These are phyloP conservation scores for Ramphastos sulfuratus DNA, from an alignment of 2,113 vertebrate species.

Conservation along the genomic window DNA sequence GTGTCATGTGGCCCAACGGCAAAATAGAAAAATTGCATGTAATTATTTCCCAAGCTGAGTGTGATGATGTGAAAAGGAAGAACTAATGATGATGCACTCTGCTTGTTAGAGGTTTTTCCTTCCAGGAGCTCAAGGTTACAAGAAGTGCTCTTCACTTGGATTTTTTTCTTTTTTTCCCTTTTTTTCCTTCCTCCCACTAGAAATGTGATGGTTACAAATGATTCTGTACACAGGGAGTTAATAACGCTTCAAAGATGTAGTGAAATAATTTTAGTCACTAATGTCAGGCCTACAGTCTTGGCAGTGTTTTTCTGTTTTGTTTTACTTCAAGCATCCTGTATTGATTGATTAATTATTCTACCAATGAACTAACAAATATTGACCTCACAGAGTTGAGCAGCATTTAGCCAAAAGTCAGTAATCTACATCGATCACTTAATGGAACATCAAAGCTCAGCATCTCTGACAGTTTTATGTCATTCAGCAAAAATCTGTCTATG, in stretches of 20 bases:
- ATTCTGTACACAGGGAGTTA: conserved; percentile 71
- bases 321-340: conserved; percentile 80
- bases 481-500: conserved; percentile 82
- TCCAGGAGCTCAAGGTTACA: conserved; percentile 73
- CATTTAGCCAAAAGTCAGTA: conserved; percentile 87
- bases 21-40: conserved; percentile 84
- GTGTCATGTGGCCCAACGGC: conserved; percentile 79
- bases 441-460: conserved; percentile 91
- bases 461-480: conserved; percentile 92
- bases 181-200: conserved; percentile 30
- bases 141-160: conserved; percentile 61
- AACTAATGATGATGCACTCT: conserved; percentile 81
- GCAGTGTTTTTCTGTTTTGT: conserved; percentile 59
- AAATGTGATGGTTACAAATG: conserved; percentile 56
- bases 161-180: conserved; percentile 44
- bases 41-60: conserved; percentile 79
- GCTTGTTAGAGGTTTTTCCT: conserved; percentile 78
- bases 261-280: conserved; percentile 71
- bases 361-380: conserved; percentile 97
- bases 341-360: conserved; percentile 98
- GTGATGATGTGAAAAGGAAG: conserved; percentile 74
- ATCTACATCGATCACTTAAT: conserved; percentile 95
- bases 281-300: conserved; percentile 62
- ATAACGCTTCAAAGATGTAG: conserved; percentile 59
- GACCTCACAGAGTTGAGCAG: conserved; percentile 88